Base-by-base conservation (phyloP, 2,113 vertebrate genomes). In the Macquaria ambigua region DNA sequence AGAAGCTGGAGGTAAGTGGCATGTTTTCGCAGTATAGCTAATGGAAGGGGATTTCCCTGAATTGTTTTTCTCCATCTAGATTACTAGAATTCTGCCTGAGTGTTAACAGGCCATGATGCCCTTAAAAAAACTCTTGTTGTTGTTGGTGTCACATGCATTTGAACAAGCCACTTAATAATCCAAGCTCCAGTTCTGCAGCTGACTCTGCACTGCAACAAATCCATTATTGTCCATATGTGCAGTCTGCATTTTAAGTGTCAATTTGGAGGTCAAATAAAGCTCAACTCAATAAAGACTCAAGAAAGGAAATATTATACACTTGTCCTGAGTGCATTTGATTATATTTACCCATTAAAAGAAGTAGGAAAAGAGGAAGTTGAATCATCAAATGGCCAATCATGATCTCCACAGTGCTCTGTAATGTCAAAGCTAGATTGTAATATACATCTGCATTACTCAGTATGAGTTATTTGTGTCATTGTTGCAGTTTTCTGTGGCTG, bases 1-100 rank as follows among this genome's bases (percentile, higher is more conserved):
- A 61, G 23, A 85, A 77, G 1, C 18, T 58, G 15, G 34, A 69
- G 64, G 80, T 84, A 68, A 12, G 28, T 53, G 28, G 56, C 76
- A 18, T 64, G 1, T 71, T 28, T 20, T 69, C 2, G 62, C 48
- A 59, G 74, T 16, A n/a, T 4, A 43, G 1, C 15, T 31, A 28
- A 62, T 5, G 16, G 25, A 67, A 18, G 20, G 79, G 66, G n/a
- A 62, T 28, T 87, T 23, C 55, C 50, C 74, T 20, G 5, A 3
- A 16, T 37, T n/a, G 3, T 34, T 14, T 48, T 15, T n/a, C 5
- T 43, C 21, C 3, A 34, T 10, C 2, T 23, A 46, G 23, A 59
- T 70, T 50, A 58, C 18, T 41, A 50, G 0, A 68, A 16, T 0
- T 56, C 37, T 23, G 7, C 41, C n/a, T 59, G 37, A 50, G 5